Percentiles rank a stretch among this genome's conserved stretches.
Evolutionary conservation across 2,113 vertebrate genomes (phyloP).

Genomic region (Pygoscelis antarcticus): DNA sequence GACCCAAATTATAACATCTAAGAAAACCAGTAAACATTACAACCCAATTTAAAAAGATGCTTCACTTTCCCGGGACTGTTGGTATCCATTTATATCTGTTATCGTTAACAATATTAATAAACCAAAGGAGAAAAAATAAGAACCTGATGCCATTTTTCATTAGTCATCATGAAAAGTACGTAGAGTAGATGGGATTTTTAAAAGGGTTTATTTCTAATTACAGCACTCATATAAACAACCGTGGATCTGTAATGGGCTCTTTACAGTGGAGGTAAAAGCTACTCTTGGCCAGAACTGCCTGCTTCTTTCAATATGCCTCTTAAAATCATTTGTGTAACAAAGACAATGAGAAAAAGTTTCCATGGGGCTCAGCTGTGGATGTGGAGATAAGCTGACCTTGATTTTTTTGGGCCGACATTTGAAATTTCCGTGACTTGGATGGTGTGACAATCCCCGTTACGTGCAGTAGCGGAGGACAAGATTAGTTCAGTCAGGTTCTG

Average conservation of each 20-base stretch:
- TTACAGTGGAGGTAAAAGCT: neutral
- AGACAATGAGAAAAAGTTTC: neutral
- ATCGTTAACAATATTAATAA: neutral
- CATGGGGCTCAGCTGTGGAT: neutral
- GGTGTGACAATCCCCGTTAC: neutral
- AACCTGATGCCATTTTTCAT: neutral
- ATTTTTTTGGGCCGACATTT: neutral
- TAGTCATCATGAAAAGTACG: neutral
- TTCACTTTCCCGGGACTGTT: neutral
- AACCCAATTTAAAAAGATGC: neutral
- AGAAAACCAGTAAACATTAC: neutral
- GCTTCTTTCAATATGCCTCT: neutral
- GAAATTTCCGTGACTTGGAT: neutral
- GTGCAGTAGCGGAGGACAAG: neutral
- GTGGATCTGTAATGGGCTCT: neutral
- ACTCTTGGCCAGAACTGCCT: neutral
- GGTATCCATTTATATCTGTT: neutral
- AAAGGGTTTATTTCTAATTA: neutral
- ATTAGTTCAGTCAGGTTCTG: neutral
- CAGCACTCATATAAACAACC: neutral
- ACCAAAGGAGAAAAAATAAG: neutral
- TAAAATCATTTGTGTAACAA: neutral
- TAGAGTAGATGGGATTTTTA: neutral
- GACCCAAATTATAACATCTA: neutral
- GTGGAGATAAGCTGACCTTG: neutral